Conservation (phyloP, 1,140 invertebrate genomes). For the Hesperophylax magnus region DNA sequence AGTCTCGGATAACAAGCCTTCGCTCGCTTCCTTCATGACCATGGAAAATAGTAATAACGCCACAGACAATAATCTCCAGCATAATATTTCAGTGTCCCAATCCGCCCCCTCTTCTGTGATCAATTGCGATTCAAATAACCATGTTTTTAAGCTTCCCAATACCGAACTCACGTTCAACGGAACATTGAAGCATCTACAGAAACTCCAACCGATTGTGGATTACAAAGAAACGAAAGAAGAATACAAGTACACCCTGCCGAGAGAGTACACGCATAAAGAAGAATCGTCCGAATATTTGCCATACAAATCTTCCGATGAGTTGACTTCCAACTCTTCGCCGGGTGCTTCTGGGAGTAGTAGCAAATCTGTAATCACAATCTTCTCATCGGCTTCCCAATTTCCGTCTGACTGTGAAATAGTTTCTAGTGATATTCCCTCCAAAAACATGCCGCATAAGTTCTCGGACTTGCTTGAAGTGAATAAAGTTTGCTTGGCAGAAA, state of each 20-base stretch:
- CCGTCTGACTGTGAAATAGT: slow-evolving; percentile 40
- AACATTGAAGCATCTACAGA: slow-evolving; percentile 67
- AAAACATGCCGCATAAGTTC: slow-evolving; percentile 2
- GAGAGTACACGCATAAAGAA: slow-evolving; percentile 33
- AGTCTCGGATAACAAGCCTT: slow-evolving; percentile 47
- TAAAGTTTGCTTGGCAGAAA: not conserved
- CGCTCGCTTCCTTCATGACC: slow-evolving; percentile 63
- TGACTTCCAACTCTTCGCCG: slow-evolving; percentile 34
- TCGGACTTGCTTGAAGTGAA: slow-evolving; percentile 11
- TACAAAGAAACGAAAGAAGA: slow-evolving; percentile 14
- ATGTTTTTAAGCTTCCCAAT: slow-evolving; percentile 67
- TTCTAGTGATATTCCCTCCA: slow-evolving; percentile 28
- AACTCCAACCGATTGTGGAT: slow-evolving; percentile 65
- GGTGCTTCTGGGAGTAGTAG: slow-evolving; percentile 24
- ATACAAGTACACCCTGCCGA: slow-evolving; percentile 6
- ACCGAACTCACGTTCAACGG: slow-evolving; percentile 68
- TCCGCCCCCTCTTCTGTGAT: slow-evolving; percentile 60
- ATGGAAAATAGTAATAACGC: slow-evolving; percentile 71
- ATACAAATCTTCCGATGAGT: slow-evolving; percentile 45
- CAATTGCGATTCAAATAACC: slow-evolving; percentile 54
- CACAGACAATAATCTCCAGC: slow-evolving; percentile 61
- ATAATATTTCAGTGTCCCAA: slow-evolving; percentile 61
- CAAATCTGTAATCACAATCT: slow-evolving; percentile 39
- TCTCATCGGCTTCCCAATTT: slow-evolving; percentile 36
- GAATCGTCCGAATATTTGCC: slow-evolving; percentile 26